Evolutionary conservation across 1,140 invertebrate species (phyloP).

Genomic region (Tribolium castaneum): DNA sequence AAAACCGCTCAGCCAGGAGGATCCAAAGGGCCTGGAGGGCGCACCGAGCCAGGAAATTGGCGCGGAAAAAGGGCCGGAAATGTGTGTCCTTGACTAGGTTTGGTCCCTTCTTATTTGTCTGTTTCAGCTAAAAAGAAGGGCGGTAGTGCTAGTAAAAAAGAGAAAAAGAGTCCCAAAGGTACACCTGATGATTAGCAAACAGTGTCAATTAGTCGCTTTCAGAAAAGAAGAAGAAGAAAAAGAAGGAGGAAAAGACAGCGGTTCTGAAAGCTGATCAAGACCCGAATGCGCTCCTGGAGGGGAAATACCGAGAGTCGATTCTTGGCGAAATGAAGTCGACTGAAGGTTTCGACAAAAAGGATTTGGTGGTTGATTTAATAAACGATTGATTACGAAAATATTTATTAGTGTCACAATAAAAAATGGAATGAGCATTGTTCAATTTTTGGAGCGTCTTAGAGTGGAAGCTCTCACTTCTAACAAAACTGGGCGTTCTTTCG

Average conservation of each 20-base stretch:
- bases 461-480: slow-evolving; percentile 58
- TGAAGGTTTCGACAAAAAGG: neutral
- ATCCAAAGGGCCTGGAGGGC: slow-evolving; percentile 59
- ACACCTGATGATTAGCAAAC: neutral
- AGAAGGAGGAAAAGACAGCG: neutral
- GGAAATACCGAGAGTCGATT: neutral
- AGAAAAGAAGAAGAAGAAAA: neutral
- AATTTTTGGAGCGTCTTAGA: slow-evolving; percentile 45
- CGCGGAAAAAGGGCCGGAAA: slow-evolving; percentile 33
- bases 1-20: slow-evolving; percentile 54
- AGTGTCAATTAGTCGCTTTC: neutral
- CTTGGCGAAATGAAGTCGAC: neutral
- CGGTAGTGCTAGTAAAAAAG: neutral
- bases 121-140: neutral
- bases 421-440: slow-evolving; percentile 13
- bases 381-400: neutral
- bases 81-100: neutral
- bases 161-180: slow-evolving; percentile 5
- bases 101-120: neutral
- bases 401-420: neutral
- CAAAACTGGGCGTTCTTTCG: slow-evolving; percentile 65
- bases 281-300: neutral
- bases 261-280: neutral
- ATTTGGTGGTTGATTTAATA: neutral
- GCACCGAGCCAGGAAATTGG: slow-evolving; percentile 47